Conservation (phyloP, 2,797 vertebrate genomes). For the Huso huso region DNA sequence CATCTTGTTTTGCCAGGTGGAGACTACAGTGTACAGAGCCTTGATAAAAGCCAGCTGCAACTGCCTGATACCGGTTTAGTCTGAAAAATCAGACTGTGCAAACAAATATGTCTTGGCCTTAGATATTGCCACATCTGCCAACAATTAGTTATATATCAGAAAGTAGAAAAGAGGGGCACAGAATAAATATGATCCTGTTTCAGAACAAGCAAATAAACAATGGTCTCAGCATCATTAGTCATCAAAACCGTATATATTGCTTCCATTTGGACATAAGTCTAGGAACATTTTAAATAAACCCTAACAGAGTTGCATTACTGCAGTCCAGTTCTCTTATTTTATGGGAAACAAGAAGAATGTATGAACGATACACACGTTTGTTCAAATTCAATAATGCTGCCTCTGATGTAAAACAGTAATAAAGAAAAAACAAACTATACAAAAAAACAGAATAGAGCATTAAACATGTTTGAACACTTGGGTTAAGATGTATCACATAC, state of each 20-base stretch:
- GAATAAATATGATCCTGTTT: constrained; percentile 66
- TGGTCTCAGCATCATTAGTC: constrained; percentile 57
- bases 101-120: constrained; percentile 80
- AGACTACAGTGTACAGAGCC: constrained; percentile 48
- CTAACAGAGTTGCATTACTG: neutral
- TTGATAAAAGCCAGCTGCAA: constrained; percentile 87
- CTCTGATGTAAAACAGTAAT: too few relatives aligned
- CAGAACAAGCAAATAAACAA: constrained; percentile 80
- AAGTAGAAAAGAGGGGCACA: constrained; percentile 40
- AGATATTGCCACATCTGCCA: constrained; percentile 75
- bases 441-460: constrained; percentile 42
- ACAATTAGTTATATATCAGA: constrained; percentile 71
- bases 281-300: constrained; percentile 1
- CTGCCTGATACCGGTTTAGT: constrained; percentile 70
- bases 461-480: constrained; percentile 39
- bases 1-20: constrained; percentile 94
- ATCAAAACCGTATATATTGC: constrained; percentile 34
- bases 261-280: constrained; percentile 22
- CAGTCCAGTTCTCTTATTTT: neutral
- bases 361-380: neutral
- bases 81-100: constrained; percentile 82
- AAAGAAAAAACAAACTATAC: neutral
- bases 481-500: constrained; percentile 38
- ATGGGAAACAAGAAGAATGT: neutral
- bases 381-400: too few relatives aligned